These are phyloP conservation scores for Trissolcus japonicus DNA, from an alignment of 2,888 invertebrate species.

Conservation along the genomic window DNA sequence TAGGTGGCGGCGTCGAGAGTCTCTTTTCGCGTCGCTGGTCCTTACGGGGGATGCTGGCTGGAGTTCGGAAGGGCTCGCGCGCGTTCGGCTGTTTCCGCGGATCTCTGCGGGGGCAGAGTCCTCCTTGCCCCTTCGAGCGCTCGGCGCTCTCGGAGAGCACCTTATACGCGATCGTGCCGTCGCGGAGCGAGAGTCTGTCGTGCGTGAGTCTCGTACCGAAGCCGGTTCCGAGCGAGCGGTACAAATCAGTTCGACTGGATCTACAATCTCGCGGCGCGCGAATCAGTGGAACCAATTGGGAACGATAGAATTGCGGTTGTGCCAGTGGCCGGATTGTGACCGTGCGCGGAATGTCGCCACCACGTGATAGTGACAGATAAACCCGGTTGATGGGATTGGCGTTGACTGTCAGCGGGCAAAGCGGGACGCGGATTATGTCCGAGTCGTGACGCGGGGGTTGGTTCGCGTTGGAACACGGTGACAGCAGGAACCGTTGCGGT, in stretches of 20 bases:
- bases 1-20: conserved; percentile 46
- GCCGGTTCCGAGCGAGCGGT: conserved; percentile 21
- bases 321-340: background rate
- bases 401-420: background rate
- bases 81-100: conserved; percentile 69
- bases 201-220: conserved; percentile 15
- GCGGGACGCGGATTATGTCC: conserved; percentile 43
- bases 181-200: conserved; percentile 60
- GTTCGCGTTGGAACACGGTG: conserved; percentile 41
- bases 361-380: conserved; percentile 40
- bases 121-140: conserved; percentile 60
- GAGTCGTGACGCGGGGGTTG: conserved; percentile 44
- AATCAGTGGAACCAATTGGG: background rate
- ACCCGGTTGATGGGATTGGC: conserved; percentile 31
- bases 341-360: conserved; percentile 11
- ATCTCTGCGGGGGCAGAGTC: conserved; percentile 76
- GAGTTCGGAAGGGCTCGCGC: conserved; percentile 59
- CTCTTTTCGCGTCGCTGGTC: conserved; percentile 53
- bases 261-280: background rate
- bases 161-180: conserved; percentile 64
- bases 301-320: background rate
- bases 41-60: conserved; percentile 56
- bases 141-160: conserved; percentile 58
- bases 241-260: conserved; percentile 12
- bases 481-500: conserved; percentile 27